phyloP scores from a whole-genome alignment of 2,113 vertebrate genomes.

The Crypturellus undulatus region DNA sequence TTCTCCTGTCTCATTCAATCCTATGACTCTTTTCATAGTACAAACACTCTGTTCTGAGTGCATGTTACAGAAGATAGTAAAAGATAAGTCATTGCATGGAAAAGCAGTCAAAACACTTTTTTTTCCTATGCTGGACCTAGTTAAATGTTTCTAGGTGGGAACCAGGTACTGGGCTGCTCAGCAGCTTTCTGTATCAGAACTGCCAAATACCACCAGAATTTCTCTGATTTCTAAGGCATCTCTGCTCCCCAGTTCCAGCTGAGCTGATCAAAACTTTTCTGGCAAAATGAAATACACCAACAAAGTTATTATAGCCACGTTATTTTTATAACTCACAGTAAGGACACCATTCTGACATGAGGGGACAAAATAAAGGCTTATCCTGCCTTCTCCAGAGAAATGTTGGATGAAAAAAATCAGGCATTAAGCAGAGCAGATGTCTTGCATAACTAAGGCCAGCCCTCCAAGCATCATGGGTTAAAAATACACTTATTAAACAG shows the following conservation, averaged over 20 bases:
- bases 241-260: neutral
- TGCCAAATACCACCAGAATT: neutral
- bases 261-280: neutral
- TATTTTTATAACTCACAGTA: neutral
- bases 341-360: neutral
- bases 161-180: neutral
- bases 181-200: neutral
- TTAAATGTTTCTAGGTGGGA: neutral
- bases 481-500: conserved; percentile 56
- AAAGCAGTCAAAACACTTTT: neutral
- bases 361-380: neutral
- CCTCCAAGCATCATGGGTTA: conserved; percentile 12
- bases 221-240: neutral
- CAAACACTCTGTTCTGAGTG: neutral
- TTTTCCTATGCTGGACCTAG: neutral
- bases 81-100: conserved; percentile 1
- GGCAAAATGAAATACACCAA: neutral
- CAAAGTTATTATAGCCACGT: neutral
- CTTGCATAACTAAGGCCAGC: conserved; percentile 33
- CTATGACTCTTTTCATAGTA: neutral
- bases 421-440: conserved; percentile 37
- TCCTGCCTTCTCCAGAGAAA: conserved; percentile 1
- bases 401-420: neutral
- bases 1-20: too few species aligned
- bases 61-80: neutral